These are phyloP conservation scores for Leucania comma DNA, from an alignment of 2,888 invertebrate species.

Conservation along the genomic window DNA sequence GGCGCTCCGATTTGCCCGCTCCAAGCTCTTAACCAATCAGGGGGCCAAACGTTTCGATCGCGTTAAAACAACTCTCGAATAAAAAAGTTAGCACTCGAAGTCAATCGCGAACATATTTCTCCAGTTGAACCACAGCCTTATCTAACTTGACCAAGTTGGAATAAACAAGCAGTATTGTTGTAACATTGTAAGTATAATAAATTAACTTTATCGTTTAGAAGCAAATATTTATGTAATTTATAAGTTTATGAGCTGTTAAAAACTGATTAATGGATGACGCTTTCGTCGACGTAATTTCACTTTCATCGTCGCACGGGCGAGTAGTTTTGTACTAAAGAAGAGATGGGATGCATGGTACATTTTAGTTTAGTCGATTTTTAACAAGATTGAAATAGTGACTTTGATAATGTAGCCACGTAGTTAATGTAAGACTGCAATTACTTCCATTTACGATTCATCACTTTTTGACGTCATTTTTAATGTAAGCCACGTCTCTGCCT, in stretches of 20 bases:
- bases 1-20: too few species aligned
- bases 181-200: slow-evolving; percentile 73
- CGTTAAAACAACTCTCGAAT: too few species aligned
- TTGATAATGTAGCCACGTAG: slow-evolving; percentile 43
- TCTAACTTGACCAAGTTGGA: slow-evolving; percentile 42
- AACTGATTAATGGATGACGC: slow-evolving; percentile 40
- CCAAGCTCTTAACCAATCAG: too few species aligned
- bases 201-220: slow-evolving; percentile 64
- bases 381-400: slow-evolving; percentile 38
- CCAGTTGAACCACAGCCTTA: slow-evolving; percentile 2
- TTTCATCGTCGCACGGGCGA: slow-evolving; percentile 29
- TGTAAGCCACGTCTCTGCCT: slow-evolving; percentile 21
- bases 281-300: slow-evolving; percentile 30
- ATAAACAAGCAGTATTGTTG: slow-evolving; percentile 70
- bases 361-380: slow-evolving; percentile 51
- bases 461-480: slow-evolving; percentile 31
- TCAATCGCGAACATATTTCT: slow-evolving; percentile 2
- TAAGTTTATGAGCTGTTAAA: slow-evolving; percentile 83
- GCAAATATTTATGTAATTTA: slow-evolving; percentile 78
- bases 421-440: slow-evolving; percentile 50
- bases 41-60: too few species aligned
- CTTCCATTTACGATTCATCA: slow-evolving; percentile 42
- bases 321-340: slow-evolving; percentile 43
- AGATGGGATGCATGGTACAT: slow-evolving; percentile 50
- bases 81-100: neutral